Base-by-base conservation (phyloP, 1,140 invertebrate species). In the Drosophila albomicans region DNA sequence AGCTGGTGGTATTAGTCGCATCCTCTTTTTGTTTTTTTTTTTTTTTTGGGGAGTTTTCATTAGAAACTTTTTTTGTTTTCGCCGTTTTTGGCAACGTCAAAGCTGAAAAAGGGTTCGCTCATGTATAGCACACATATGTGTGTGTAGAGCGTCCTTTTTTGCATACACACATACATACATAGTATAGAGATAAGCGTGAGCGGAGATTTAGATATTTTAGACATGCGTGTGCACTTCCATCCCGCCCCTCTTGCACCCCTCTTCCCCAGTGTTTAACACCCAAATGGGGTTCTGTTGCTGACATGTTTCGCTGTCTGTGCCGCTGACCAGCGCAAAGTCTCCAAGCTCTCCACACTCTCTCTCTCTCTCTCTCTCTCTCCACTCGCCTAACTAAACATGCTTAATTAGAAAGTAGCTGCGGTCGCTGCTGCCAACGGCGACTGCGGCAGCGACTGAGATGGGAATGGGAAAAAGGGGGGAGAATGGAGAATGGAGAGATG, bases 371-470 rank as follows among this genome's bases (percentile, higher is more conserved):
- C 4, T 1, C 48, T 4, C 32, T 20, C 5, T 45, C 16, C 25
- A 45, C 72, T 15, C 75, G 68, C 20, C 78, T 78, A 88, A 81
- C 85, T 88, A 89, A 88, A 79, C 85, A 89, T 67, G 85, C 85
- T 89, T 88, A 89, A 88, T 88, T 88, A 88, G 85, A 89, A 88
- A 89, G 85, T 78, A 78, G 82, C 82, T 79, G 79, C 76, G 84
- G 79, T 86, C 62, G 57, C 46, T 41, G 30, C 11, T 49, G 57
- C 8, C 48, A 69, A 25, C 6, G 48, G 54, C 11, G 32, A 20
- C 54, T 10, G 51, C 28, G 10, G n/a, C 59, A 8, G 57, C n/a
- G 28, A n/a, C 30, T 6, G 30, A 43, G 20, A 20, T 30, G 41
- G 13, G 28, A 20, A 8, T 2, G 1, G 30, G 5, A 7, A 32